Evolutionary conservation across 2,888 invertebrate species (phyloP), one percentile per base, ranked within the genome.

Genomic region (Alcis repandata): DNA sequence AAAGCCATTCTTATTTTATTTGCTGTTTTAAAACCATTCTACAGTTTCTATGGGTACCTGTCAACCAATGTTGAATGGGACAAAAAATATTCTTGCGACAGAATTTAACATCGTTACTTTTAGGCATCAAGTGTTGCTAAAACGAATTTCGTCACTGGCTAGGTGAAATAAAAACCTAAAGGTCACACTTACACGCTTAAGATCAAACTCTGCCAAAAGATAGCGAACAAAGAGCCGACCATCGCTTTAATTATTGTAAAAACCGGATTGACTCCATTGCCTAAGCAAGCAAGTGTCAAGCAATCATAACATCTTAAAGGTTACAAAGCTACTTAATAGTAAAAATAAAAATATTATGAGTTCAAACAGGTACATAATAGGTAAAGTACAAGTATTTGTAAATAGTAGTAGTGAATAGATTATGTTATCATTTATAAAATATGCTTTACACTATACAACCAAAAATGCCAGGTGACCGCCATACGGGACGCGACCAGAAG

Each of bases 241-340:
- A 58, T 53, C 58, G 45, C 40, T 58, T 22, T 57, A 63, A 57
- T 58, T 59, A 63, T 63, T 20, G 33, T 58, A 52, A 53, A 53
- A 59, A 59, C 58, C 53, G 52, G 53, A 53, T 45, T 58, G 51
- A 43, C 41, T 41, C 38, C 17, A 38, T 49, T 61, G 33, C 64
- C 54, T 32, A 58, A 45, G 57, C 33, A 36, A 43, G 54, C 41
- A 45, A 70, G 68, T 64, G 56, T 59, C 63, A 63, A 64, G 59
- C 56, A 33, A 33, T 52, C 45, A 58, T 63, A 56, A 49, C 27
- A 51, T 11, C 13, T 36, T 41, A 57, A 57, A 62, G 56, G 49
- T 52, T 51, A 52, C 27, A 15, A 57, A 36, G 40, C 19, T 11
- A 53, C 17, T 32, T 40, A 40, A 27, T 49, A 4, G 11, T 49